Conservation (phyloP, 2,113 vertebrate species). For the Sinocyclocheilus anophthalmus region DNA sequence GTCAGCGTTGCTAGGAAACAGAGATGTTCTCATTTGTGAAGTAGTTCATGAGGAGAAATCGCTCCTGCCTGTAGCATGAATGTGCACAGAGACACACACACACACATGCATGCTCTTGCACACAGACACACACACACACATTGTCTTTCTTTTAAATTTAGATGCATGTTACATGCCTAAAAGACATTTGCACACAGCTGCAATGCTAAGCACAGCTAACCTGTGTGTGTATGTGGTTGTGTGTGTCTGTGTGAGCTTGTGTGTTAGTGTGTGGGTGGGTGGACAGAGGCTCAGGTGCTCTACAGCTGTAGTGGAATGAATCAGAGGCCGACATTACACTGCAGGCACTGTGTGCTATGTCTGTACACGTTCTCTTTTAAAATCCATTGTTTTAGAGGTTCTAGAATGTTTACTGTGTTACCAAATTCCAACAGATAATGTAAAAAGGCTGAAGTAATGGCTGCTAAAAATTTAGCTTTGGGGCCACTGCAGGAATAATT, state of each 20-base stretch:
- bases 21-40: slow-evolving; percentile 74
- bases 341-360: slow-evolving; percentile 17
- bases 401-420: not conserved
- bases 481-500: not conserved
- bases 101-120: not conserved
- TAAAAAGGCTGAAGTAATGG: not conserved
- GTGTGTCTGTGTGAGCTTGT: slow-evolving; percentile 37
- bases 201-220: not conserved
- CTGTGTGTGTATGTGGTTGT: slow-evolving; percentile 32
- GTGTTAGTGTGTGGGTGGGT: slow-evolving; percentile 55
- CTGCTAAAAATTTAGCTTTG: not conserved
- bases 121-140: not conserved
- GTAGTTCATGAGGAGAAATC: slow-evolving; percentile 74
- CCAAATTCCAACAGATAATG: not conserved
- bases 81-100: slow-evolving; percentile 28
- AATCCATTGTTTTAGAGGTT: slow-evolving; percentile 1
- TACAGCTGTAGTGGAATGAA: slow-evolving; percentile 39
- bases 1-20: slow-evolving; percentile 78
- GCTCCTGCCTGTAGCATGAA: slow-evolving; percentile 70
- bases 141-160: slow-evolving; percentile 1
- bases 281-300: slow-evolving; percentile 60
- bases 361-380: slow-evolving; percentile 2
- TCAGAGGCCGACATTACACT: slow-evolving; percentile 31
- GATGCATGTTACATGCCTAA: not conserved
- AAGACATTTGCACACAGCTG: not conserved